Evolutionary conservation across 2,797 vertebrate genomes (phyloP).

Genomic region (Neoniphon sammara): DNA sequence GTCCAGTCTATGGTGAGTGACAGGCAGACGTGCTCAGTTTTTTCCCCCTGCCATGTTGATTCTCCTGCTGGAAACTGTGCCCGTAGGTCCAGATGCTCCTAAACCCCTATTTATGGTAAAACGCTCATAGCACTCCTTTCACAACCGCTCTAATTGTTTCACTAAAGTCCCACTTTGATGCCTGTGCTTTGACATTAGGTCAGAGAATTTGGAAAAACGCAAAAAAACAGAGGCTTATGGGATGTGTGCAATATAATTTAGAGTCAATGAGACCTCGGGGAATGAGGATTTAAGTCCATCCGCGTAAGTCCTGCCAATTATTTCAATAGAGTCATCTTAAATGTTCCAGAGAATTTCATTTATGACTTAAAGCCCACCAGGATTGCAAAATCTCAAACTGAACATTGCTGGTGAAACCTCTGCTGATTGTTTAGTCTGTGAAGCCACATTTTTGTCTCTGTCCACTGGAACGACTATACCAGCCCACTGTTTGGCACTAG

Average conservation of each 20-base stretch:
- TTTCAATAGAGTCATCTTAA: constrained; percentile 57
- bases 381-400: constrained; percentile 64
- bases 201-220: constrained; percentile 10
- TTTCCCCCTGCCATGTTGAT: constrained; percentile 10
- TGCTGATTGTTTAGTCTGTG: constrained; percentile 73
- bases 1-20: constrained; percentile 31
- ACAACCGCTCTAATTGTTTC: constrained; percentile 18
- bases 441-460: constrained; percentile 61
- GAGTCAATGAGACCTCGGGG: constrained; percentile 46
- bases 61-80: constrained; percentile 38
- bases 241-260: constrained; percentile 31
- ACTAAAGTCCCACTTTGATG: constrained; percentile 19
- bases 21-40: constrained; percentile 4
- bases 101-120: constrained; percentile 30
- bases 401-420: constrained; percentile 53
- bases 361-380: constrained; percentile 56
- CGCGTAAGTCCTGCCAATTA: constrained; percentile 54
- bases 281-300: constrained; percentile 54
- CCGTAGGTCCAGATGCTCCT: constrained; percentile 36
- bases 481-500: constrained; percentile 68
- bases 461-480: constrained; percentile 68
- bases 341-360: constrained; percentile 61
- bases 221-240: constrained; percentile 25
- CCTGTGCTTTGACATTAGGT: constrained; percentile 33
- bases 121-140: constrained; percentile 14